These are phyloP conservation scores for Misgurnus anguillicaudatus DNA, from an alignment of 2,113 vertebrate species.

Conservation along the genomic window DNA sequence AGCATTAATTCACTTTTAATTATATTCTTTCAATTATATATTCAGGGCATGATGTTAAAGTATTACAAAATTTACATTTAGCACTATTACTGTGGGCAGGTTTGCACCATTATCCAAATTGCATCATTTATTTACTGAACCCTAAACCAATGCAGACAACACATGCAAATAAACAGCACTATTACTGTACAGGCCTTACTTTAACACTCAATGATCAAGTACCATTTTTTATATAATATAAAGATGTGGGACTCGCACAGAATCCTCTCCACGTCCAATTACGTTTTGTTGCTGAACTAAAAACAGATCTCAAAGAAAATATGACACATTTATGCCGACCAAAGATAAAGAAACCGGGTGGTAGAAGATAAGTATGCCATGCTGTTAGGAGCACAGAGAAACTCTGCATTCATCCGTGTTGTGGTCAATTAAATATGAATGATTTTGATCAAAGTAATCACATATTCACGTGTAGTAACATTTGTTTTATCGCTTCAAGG, in stretches of 20 bases:
- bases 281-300: conserved; percentile 16
- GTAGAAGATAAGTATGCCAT: background rate
- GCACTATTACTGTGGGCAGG: background rate
- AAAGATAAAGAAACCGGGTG: background rate
- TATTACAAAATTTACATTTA: background rate
- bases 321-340: conserved; percentile 1
- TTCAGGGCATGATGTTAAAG: too few species aligned
- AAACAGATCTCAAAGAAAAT: conserved; percentile 18
- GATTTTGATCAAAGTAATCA: background rate
- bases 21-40: too few species aligned
- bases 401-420: background rate
- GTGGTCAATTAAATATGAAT: conserved; percentile 20
- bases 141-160: too few species aligned
- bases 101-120: too few species aligned
- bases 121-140: too few species aligned
- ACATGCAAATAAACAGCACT: too few species aligned
- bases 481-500: conserved; percentile 34
- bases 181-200: background rate
- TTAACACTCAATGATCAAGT: background rate
- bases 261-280: background rate
- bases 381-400: background rate
- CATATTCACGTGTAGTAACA: conserved; percentile 14
- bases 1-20: too few species aligned
- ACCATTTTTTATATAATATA: conserved; percentile 5
- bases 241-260: conserved; percentile 12